Conservation (phyloP, 1,140 invertebrate genomes). For the Saxidomus purpurata region DNA sequence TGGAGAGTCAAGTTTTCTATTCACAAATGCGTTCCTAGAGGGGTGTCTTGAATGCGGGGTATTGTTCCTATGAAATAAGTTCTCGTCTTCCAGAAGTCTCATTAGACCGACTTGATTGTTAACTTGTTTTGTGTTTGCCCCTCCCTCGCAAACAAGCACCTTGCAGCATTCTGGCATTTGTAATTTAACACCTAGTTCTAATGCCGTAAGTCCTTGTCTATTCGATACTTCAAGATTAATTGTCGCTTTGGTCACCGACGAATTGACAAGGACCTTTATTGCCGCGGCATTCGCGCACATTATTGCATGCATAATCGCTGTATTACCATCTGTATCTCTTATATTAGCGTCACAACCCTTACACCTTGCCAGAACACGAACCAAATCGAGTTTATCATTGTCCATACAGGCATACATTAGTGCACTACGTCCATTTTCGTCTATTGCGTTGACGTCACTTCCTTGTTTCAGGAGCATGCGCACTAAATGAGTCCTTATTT, state of each 20-base stretch:
- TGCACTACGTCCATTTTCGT: conserved; percentile 95
- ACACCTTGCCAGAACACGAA: conserved; percentile 42
- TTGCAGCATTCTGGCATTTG: conserved; percentile 63
- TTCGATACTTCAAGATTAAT: conserved; percentile 52
- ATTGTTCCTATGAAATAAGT: conserved; percentile 39
- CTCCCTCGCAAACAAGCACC: conserved; percentile 64
- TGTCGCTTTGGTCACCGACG: conserved; percentile 9
- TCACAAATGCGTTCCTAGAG: conserved; percentile 32
- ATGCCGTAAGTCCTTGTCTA: conserved; percentile 42
- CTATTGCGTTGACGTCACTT: conserved; percentile 95
- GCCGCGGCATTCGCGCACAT: conserved; percentile 47
- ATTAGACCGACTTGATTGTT: conserved; percentile 59
- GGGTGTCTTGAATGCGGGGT: conserved; percentile 53
- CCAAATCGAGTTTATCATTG: conserved; percentile 58
- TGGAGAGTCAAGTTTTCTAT: conserved; percentile 39
- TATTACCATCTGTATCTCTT: conserved; percentile 31
- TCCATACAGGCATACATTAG: conserved; percentile 94
- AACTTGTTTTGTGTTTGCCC: conserved; percentile 59
- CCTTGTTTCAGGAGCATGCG: conserved; percentile 86
- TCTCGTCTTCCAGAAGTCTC: conserved; percentile 58
- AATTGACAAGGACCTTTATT: conserved; percentile 48
- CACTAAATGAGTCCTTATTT: conserved; percentile 68
- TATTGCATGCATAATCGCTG: conserved; percentile 60
- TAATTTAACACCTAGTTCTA: conserved; percentile 61
- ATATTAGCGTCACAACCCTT: conserved; percentile 56